A percentile compares a stretch with the other conserved stretches of the same genome.
These are phyloP conservation scores for Holotrichia oblita DNA, from an alignment of 1,140 invertebrate genomes.

Conservation along the genomic window DNA sequence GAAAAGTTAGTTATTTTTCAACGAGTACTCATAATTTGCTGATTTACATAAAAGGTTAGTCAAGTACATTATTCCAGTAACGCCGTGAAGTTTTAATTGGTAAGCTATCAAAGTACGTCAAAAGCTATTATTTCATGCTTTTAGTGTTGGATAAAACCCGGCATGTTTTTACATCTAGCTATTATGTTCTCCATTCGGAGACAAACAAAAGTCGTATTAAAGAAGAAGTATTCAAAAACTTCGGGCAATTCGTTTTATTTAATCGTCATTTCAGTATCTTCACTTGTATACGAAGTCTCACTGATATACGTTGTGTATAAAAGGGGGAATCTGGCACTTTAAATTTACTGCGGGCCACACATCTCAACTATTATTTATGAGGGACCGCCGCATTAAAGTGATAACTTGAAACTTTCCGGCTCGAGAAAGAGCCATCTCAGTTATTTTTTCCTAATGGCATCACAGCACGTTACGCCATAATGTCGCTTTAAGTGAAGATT, in stretches of 20 bases:
- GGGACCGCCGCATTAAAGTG: conserved; percentile 4
- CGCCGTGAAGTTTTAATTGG: neutral
- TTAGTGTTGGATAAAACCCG: neutral
- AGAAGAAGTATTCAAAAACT: neutral
- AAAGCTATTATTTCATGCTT: neutral
- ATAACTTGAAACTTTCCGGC: conserved; percentile 20
- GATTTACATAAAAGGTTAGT: conserved; percentile 13
- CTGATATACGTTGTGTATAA: neutral
- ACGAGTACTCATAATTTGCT: neutral
- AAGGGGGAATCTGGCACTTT: neutral
- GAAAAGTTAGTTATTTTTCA: no score
- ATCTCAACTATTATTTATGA: conserved; percentile 14
- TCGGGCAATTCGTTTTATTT: conserved; percentile 2
- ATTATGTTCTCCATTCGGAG: neutral
- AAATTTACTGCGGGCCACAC: conserved; percentile 12
- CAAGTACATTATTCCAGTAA: neutral
- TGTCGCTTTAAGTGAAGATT: conserved; percentile 17
- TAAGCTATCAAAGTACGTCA: neutral
- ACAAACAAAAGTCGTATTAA: neutral
- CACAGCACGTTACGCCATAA: conserved; percentile 8
- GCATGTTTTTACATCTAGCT: neutral
- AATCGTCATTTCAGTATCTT: conserved; percentile 17
- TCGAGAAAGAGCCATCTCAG: conserved; percentile 11
- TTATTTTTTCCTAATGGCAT: conserved; percentile 17
- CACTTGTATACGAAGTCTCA: neutral